These are phyloP conservation scores for Zapus hudsonius DNA, from an alignment of 2,113 vertebrate genomes.

Conservation along the genomic window DNA sequence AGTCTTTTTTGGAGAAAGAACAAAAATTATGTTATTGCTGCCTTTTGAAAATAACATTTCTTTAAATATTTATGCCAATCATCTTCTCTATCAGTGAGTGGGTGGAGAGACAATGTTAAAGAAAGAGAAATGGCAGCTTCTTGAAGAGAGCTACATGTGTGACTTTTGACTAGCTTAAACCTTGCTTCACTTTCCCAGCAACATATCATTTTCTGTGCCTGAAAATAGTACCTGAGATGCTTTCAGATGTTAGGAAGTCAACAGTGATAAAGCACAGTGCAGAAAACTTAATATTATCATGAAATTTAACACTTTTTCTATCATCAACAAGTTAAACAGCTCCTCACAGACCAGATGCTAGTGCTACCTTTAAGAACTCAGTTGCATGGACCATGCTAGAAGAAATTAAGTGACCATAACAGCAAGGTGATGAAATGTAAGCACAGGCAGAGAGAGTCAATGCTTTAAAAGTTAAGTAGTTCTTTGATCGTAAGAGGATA, in stretches of 20 bases:
- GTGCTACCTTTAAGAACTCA: background rate
- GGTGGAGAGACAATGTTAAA: background rate
- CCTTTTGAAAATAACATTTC: background rate
- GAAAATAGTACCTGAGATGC: background rate
- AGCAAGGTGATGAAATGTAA: constrained; percentile 36
- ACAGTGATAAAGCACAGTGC: background rate
- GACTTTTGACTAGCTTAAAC: background rate
- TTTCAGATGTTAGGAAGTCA: background rate
- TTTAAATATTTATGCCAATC: background rate
- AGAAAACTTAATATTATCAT: background rate
- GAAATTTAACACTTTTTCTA: constrained; percentile 1
- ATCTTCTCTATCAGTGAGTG: background rate
- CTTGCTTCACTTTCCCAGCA: background rate
- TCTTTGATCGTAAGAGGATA: background rate
- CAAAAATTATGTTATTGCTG: background rate
- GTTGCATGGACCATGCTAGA: background rate
- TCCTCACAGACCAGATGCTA: background rate
- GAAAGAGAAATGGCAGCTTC: background rate
- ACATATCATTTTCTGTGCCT: background rate
- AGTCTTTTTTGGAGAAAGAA: constrained; percentile 9
- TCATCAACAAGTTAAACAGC: constrained; percentile 13
- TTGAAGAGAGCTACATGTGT: background rate
- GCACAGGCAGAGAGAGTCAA: background rate
- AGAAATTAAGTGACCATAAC: background rate
- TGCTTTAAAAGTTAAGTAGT: constrained; percentile 22